These are phyloP conservation scores for Callorhinus ursinus DNA, from an alignment of 2,113 vertebrate genomes.

Conservation along the genomic window DNA sequence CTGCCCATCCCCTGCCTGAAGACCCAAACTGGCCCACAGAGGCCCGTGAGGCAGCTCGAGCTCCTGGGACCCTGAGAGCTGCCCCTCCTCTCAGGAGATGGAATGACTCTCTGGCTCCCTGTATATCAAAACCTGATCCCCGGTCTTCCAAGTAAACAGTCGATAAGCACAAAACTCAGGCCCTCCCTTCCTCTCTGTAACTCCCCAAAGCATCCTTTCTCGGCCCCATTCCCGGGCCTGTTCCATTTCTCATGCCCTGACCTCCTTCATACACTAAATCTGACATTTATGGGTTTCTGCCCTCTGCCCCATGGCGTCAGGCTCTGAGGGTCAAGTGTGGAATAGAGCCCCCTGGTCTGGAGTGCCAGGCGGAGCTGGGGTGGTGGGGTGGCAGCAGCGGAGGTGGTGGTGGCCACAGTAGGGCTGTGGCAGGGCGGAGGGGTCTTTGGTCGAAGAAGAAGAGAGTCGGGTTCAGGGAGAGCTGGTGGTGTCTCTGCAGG, in stretches of 20 bases:
- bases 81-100: neutral
- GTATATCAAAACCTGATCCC: neutral
- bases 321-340: neutral
- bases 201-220: neutral
- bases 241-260: neutral
- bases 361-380: neutral
- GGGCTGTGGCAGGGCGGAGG: neutral
- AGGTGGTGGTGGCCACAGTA: neutral
- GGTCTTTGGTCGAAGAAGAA: neutral
- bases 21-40: neutral
- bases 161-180: fast-evolving
- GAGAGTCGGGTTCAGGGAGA: neutral
- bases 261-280: neutral
- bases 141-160: neutral
- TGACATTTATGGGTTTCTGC: neutral
- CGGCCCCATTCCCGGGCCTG: fast-evolving
- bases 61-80: neutral
- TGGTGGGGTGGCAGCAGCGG: fast-evolving
- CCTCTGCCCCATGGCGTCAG: neutral
- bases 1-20: neutral
- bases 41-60: neutral
- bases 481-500: neutral
- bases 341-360: too few species aligned
- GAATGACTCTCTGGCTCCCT: neutral
- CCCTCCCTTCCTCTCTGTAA: neutral